These are phyloP conservation scores for Troides helena DNA, from an alignment of 2,888 invertebrate genomes.

Conservation along the genomic window DNA sequence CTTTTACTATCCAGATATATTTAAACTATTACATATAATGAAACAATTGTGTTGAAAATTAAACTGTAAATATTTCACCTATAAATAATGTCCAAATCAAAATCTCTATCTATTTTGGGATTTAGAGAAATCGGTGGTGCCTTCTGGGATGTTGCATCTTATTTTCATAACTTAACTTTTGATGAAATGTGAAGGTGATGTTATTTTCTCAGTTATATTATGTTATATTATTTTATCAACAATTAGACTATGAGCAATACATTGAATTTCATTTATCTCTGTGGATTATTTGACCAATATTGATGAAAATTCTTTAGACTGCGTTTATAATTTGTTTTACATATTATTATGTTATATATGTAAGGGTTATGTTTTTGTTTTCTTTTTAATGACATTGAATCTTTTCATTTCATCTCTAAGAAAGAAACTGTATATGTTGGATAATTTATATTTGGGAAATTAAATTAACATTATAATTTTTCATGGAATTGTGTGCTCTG, in stretches of 20 bases:
- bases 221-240: too few relatives aligned
- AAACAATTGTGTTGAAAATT: too few relatives aligned
- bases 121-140: conserved; percentile 9
- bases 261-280: too few relatives aligned
- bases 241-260: too few relatives aligned
- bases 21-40: too few relatives aligned
- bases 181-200: too few relatives aligned
- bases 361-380: conserved; percentile 1
- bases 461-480: conserved; percentile 8
- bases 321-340: too few relatives aligned
- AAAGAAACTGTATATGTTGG: neutral
- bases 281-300: too few relatives aligned
- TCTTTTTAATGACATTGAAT: conserved; percentile 2
- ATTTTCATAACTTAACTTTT: too few relatives aligned
- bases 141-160: conserved; percentile 3
- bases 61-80: neutral
- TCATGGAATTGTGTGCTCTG: conserved; percentile 35
- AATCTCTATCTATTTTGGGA: neutral
- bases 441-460: neutral
- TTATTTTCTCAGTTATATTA: too few relatives aligned
- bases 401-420: neutral
- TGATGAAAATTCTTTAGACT: too few relatives aligned
- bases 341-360: neutral
- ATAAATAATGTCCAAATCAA: neutral
- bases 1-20: too few relatives aligned